Conservation (phyloP, 1,140 invertebrate species). For the Heliconius eleuchia region DNA sequence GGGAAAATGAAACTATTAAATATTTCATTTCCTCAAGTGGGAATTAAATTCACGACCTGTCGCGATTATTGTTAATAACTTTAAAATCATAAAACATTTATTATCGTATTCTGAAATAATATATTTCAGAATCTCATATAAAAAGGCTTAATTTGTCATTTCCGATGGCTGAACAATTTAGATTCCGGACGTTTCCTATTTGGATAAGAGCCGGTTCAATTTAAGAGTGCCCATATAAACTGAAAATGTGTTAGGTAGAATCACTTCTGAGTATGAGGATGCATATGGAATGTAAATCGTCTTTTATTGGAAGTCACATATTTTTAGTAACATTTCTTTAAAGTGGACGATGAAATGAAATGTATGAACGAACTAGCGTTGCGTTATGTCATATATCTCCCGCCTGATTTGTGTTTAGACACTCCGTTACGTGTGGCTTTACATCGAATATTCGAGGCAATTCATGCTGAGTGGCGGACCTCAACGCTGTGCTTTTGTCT, state of each 20-base stretch:
- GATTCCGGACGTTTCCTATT: slow-evolving; percentile 32
- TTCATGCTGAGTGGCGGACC: too few relatives aligned
- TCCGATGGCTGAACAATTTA: slow-evolving; percentile 25
- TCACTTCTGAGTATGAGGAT: neutral
- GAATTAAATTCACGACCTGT: too few relatives aligned
- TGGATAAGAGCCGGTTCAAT: slow-evolving; percentile 33
- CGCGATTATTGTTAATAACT: too few relatives aligned
- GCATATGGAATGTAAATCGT: neutral
- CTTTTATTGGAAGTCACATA: neutral
- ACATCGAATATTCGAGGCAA: too few relatives aligned
- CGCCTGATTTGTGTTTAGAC: too few relatives aligned
- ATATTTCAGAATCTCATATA: neutral
- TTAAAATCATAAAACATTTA: neutral
- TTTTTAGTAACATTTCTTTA: neutral
- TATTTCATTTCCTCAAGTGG: too few relatives aligned
- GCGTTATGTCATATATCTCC: too few relatives aligned
- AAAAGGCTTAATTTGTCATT: slow-evolving; percentile 28
- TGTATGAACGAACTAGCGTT: neutral
- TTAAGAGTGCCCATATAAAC: slow-evolving; percentile 28
- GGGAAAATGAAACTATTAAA: too few relatives aligned
- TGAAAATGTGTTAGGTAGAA: slow-evolving; percentile 20
- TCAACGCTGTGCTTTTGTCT: too few relatives aligned
- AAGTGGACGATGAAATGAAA: neutral
- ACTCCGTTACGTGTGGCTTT: too few relatives aligned
- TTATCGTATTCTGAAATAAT: neutral